Base-by-base conservation (phyloP, 2,888 invertebrate species). In the Agrochola macilenta region DNA sequence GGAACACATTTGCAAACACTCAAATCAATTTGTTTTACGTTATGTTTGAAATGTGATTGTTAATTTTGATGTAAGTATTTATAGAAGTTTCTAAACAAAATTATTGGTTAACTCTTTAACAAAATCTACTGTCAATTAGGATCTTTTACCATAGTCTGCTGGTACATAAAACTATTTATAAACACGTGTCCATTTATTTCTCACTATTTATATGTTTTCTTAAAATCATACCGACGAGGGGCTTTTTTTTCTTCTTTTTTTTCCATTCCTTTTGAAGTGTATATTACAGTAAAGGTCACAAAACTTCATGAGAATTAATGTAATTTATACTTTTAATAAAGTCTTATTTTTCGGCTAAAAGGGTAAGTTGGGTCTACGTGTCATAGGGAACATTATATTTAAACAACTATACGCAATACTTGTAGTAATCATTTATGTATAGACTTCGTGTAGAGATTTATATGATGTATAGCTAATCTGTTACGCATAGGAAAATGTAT, bases 381-480 rank as follows among this genome's bases (percentile, higher is more conserved):
- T 91, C 89, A 88, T 93, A 92, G 92, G 93, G 93, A 93, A 91
- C 93, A 93, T 89, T 89, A 85, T 81, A 84, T 85, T 70, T 61
- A 83, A 79, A 86, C 81, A 83, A 86, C 85, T 86, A 78, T 89
- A 88, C 80, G 87, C 89, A 86, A 87, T 84, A 88, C 69, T 80
- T 79, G 87, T 88, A 89, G 83, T 75, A 78, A 75, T 68, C 79
- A 84, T 84, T 74, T 81, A 81, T 90, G 88, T 90, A 89, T 90
- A 91, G 85, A 88, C 74, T 83, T 84, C 78, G 77, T 85, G 82
- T 89, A 90, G 88, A 87, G 78, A 87, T 86, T 85, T 88, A 85
- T 89, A 88, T 87, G 87, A 88, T 93, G 91, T 92, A 92, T 90
- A 93, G 91, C 88, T 92, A 89, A 90, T 88, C 88, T 92, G 93